These are phyloP conservation scores for Clunio marinus DNA, from an alignment of 2,888 invertebrate genomes.

Conservation along the genomic window DNA sequence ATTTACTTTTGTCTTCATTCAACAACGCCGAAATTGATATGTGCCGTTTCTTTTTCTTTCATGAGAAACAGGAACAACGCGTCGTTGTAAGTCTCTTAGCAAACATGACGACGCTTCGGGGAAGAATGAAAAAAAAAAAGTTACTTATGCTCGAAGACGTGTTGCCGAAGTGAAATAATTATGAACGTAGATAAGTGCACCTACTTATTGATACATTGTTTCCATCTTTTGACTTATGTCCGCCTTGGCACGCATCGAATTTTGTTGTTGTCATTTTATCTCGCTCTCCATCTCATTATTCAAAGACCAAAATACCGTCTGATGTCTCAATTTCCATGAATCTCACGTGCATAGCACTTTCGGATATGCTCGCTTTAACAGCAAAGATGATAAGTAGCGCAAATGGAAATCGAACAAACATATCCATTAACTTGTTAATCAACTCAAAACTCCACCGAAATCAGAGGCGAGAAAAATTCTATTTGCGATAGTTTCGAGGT, in stretches of 20 bases:
- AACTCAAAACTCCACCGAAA: too few species aligned
- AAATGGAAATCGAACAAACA: background rate
- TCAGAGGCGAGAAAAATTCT: too few species aligned
- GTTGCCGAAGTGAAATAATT: background rate
- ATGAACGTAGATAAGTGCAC: background rate
- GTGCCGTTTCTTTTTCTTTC: background rate
- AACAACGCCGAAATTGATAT: background rate
- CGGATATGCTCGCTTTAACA: background rate
- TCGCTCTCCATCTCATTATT: background rate
- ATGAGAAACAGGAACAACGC: background rate
- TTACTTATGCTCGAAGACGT: background rate
- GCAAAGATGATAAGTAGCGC: background rate
- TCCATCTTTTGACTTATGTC: background rate
- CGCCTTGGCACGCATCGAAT: background rate
- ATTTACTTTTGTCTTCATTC: background rate
- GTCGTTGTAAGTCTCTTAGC: background rate
- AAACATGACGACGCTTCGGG: too few species aligned
- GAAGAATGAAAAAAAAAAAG: background rate
- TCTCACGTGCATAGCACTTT: background rate
- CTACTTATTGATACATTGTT: slow-evolving; percentile 9
- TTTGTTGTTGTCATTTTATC: background rate
- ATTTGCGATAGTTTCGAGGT: background rate
- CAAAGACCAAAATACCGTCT: too few species aligned
- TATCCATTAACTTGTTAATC: background rate
- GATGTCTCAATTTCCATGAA: slow-evolving; percentile 1